Evolutionary conservation across 2,888 invertebrate species (phyloP).

Genomic region (Drosophila kuntzei): DNA sequence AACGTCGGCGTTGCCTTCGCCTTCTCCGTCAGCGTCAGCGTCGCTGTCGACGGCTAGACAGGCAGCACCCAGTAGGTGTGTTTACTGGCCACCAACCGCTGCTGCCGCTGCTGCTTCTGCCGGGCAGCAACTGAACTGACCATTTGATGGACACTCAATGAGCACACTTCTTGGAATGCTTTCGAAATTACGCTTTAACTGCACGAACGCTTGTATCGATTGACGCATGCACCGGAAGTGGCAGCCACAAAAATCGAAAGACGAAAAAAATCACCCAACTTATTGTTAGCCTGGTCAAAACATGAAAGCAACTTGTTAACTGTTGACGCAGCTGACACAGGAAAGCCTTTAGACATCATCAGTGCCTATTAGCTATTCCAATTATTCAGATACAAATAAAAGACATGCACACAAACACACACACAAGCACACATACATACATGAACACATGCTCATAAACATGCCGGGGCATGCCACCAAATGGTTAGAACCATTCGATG

Average conservation of each 20-base stretch:
- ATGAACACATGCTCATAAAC: constrained; percentile 62
- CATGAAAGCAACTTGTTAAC: constrained; percentile 45
- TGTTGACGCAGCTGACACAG: constrained; percentile 43
- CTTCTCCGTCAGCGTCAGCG: constrained; percentile 28
- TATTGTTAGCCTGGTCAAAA: constrained; percentile 26
- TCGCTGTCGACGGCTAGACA: constrained; percentile 48
- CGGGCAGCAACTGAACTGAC: constrained; percentile 5
- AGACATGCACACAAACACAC: constrained; percentile 31
- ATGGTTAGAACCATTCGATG: constrained; percentile 12
- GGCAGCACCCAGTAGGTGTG: constrained; percentile 66
- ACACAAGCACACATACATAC: constrained; percentile 15
- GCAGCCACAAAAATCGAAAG: constrained; percentile 38
- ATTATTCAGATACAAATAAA: constrained; percentile 58
- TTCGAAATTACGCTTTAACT: constrained; percentile 63
- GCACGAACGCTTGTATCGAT: constrained; percentile 44
- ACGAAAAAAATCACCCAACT: constrained; percentile 1
- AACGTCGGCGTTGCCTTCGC: constrained; percentile 17
- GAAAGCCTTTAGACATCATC: constrained; percentile 30
- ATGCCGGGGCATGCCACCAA: constrained; percentile 57
- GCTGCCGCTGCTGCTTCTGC: constrained; percentile 19
- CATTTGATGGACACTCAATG: constrained; percentile 62
- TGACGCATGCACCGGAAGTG: constrained; percentile 49
- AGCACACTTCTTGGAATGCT: constrained; percentile 70
- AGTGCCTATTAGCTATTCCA: constrained; percentile 41
- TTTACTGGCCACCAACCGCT: constrained; percentile 60